A percentile compares a stretch with the other conserved stretches of the same genome.
These are phyloP conservation scores for Oryzaephilus surinamensis DNA, from an alignment of 1,140 invertebrate species.

Conservation along the genomic window DNA sequence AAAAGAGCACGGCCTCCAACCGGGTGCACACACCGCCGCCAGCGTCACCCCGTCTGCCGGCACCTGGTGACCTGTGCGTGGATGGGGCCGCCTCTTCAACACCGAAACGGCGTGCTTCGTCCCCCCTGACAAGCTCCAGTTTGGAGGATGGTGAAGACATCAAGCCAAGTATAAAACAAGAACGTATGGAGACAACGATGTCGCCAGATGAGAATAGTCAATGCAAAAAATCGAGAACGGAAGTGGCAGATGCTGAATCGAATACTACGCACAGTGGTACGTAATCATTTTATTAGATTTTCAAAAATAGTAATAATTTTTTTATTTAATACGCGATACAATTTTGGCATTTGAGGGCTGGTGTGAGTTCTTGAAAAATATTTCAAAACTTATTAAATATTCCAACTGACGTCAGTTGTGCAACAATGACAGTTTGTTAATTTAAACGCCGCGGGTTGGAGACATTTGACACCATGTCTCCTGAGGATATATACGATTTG, in stretches of 20 bases:
- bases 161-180: constrained; percentile 64
- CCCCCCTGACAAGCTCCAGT: constrained; percentile 49
- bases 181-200: constrained; percentile 50
- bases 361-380: too few species aligned
- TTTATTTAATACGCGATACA: too few species aligned
- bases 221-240: constrained; percentile 61
- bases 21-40: constrained; percentile 54
- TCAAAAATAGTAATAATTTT: too few species aligned
- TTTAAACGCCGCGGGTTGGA: constrained; percentile 20
- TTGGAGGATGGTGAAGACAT: constrained; percentile 52
- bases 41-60: constrained; percentile 46
- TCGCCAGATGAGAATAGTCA: constrained; percentile 40
- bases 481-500: constrained; percentile 11
- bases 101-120: constrained; percentile 53
- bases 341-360: too few species aligned
- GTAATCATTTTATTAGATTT: constrained; percentile 28
- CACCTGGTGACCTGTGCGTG: constrained; percentile 49
- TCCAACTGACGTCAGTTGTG: constrained; percentile 9
- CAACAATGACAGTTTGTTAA: constrained; percentile 23
- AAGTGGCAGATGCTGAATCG: constrained; percentile 74
- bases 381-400: constrained; percentile 14
- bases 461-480: constrained; percentile 22
- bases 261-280: constrained; percentile 83
- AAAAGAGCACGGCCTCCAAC: constrained; percentile 39
- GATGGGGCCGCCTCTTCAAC: constrained; percentile 58